A percentile compares a stretch with the other conserved stretches of the same genome.
Evolutionary conservation across 2,797 vertebrate genomes (phyloP).

Genomic region (Girardinus metallicus): DNA sequence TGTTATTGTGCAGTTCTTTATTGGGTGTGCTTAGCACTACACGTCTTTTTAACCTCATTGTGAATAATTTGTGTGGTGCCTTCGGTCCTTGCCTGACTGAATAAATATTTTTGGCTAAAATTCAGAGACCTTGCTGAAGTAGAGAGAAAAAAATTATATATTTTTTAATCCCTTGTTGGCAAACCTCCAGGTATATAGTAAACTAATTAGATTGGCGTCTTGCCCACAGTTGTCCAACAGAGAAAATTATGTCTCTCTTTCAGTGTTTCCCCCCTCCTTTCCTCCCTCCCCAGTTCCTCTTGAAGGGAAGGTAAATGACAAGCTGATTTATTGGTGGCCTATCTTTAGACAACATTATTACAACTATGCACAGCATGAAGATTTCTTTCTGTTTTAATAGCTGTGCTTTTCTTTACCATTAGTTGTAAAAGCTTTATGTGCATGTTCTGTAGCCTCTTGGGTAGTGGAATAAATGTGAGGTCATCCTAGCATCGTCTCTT

Average conservation of each 20-base stretch:
- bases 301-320: constrained; percentile 58
- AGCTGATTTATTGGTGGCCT: constrained; percentile 50
- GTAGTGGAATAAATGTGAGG: neutral
- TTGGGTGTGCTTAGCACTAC: neutral
- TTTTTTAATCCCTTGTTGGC: constrained; percentile 60
- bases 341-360: constrained; percentile 43
- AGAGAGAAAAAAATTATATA: constrained; percentile 34
- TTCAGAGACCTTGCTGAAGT: constrained; percentile 49
- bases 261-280: constrained; percentile 8
- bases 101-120: constrained; percentile 55
- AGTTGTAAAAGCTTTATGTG: neutral
- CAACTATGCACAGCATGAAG: constrained; percentile 1
- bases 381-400: constrained; percentile 16
- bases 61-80: neutral
- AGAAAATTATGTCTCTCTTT: constrained; percentile 49
- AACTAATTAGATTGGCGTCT: constrained; percentile 74
- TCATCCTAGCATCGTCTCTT: neutral
- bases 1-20: neutral
- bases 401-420: neutral
- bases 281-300: constrained; percentile 39
- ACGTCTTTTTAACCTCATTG: neutral
- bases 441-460: constrained; percentile 1
- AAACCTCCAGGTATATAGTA: constrained; percentile 50
- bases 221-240: constrained; percentile 57
- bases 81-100: constrained; percentile 14